These are phyloP conservation scores for Brachymystax lenok DNA, from an alignment of 2,797 vertebrate species.

Conservation along the genomic window DNA sequence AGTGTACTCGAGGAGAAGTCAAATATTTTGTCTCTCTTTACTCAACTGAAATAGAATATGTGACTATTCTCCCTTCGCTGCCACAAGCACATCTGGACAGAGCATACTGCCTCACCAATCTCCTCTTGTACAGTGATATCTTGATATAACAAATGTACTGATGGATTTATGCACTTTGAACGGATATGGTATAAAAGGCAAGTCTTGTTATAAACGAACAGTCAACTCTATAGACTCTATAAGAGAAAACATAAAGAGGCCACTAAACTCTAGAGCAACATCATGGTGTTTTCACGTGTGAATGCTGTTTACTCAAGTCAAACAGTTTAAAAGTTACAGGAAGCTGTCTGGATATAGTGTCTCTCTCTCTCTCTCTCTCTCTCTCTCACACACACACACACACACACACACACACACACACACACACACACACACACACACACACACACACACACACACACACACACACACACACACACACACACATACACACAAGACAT, in stretches of 20 bases:
- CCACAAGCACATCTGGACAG: constrained; percentile 84
- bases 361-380: too few species aligned
- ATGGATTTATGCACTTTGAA: constrained; percentile 82
- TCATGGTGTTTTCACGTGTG: constrained; percentile 45
- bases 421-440: constrained; percentile 26
- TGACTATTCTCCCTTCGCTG: constrained; percentile 72
- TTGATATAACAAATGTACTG: constrained; percentile 84
- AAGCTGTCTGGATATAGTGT: constrained; percentile 39
- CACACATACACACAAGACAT: not conserved
- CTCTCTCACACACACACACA: constrained; percentile 5
- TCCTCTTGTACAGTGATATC: constrained; percentile 87
- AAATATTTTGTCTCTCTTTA: constrained; percentile 72
- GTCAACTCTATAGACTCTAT: constrained; percentile 65
- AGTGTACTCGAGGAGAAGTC: constrained; percentile 84
- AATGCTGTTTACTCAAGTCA: constrained; percentile 54
- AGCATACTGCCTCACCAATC: constrained; percentile 82
- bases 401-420: not conserved
- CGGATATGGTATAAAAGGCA: constrained; percentile 71
- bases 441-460: too few species aligned
- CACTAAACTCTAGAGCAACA: constrained; percentile 29
- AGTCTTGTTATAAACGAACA: constrained; percentile 62
- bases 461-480: too few species aligned
- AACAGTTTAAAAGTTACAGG: constrained; percentile 51
- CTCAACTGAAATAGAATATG: constrained; percentile 79
- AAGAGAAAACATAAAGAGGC: constrained; percentile 58